Evolutionary conservation across 1,140 invertebrate genomes (phyloP), one percentile per base, ranked within the genome.

Genomic region (Palaemon carinicauda): DNA sequence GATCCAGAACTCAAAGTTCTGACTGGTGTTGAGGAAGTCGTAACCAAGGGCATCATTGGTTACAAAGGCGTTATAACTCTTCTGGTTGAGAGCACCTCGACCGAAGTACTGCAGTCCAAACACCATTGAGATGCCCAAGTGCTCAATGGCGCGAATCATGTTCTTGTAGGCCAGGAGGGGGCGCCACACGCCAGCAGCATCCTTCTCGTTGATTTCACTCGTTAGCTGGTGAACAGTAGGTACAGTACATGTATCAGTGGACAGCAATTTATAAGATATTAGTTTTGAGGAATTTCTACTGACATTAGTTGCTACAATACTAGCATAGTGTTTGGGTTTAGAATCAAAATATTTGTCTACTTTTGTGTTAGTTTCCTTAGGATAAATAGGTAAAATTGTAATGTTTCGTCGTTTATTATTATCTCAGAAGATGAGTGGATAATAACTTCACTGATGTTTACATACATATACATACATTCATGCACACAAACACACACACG

Each of bases 71-170:
- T 88, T 88, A 21, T 90, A 88, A 21, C 94, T 95, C 27, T 94
- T 92, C 0, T 92, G 91, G 1, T 93, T 91, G 5, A 97, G 92
- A 69, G 92, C 92, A 0, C 96, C 96, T 83, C 95, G 92, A 1
- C 95, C 95, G 90, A 95, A 97, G 91, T 96, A 97, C 91, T 96
- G 96, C 19, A 92, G 88, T 17, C 91, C 91, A 69, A 91, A 92
- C 24, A 92, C 89, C 95, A 94, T 90, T 27, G 91, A 90, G 79
- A 97, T 96, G 1, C 96, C 96, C 78, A 95, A 94, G 89, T 95
- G 96, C 90, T 97, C 96, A 73, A 97, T 96, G 89, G 95, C 95
- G 21, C 95, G 93, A 0, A 97, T 92, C 0, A 97, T 91, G 91
- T 96, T 97, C 91, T 97, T 96, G 91, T 96, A 96, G 0, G 96